A percentile compares a stretch with the other conserved stretches of the same genome.
These are phyloP conservation scores for Muscicapa comitata DNA, from an alignment of 2,797 vertebrate species.

Conservation along the genomic window DNA sequence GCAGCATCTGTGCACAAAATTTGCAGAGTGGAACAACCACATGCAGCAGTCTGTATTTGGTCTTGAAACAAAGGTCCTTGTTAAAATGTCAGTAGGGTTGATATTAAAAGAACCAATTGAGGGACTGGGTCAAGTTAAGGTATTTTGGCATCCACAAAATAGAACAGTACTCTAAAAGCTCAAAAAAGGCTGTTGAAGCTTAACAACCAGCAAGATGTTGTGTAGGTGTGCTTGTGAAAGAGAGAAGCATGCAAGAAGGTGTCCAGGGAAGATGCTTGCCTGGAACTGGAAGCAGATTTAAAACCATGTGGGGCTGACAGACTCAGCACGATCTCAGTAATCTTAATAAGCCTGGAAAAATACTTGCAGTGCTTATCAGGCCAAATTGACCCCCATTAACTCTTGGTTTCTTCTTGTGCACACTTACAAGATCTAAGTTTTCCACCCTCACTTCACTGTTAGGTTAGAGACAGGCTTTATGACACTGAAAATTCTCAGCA, in stretches of 20 bases:
- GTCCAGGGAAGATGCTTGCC: not conserved
- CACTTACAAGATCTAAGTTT: not conserved
- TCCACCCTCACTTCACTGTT: not conserved
- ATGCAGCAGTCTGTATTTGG: not conserved
- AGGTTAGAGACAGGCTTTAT: not conserved
- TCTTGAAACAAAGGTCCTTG: not conserved
- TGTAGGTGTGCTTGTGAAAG: slow-evolving; percentile 52
- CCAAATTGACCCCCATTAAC: not conserved
- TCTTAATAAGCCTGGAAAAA: not conserved
- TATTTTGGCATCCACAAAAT: not conserved
- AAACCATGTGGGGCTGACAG: not conserved
- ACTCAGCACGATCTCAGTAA: not conserved
- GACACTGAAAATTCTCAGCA: not conserved
- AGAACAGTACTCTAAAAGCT: not conserved
- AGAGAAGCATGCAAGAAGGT: not conserved
- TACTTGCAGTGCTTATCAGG: not conserved
- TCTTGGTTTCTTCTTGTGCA: not conserved
- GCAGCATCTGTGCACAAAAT: not conserved
- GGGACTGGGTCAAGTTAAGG: slow-evolving; percentile 25
- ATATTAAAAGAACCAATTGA: not conserved
- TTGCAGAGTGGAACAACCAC: not conserved
- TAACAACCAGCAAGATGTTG: slow-evolving; percentile 43
- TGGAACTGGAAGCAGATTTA: slow-evolving; percentile 1
- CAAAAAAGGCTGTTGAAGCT: slow-evolving; percentile 8
- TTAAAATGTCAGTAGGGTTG: not conserved